phyloP scores from a whole-genome alignment of 2,888 invertebrate species.

The Shargacucullia verbasci region DNA sequence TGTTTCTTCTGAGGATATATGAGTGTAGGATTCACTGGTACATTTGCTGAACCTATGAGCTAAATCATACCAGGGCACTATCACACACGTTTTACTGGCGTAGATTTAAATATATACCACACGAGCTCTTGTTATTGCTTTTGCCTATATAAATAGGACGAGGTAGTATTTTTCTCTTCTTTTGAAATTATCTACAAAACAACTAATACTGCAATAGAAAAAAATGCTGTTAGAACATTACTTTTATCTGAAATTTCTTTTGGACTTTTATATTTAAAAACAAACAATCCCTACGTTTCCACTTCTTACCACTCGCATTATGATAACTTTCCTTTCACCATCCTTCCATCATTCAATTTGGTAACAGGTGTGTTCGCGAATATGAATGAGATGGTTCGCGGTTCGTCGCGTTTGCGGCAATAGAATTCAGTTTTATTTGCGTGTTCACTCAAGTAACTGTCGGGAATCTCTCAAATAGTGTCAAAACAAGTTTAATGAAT shows the following conservation, averaged over 20 bases:
- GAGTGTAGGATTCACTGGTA: no score
- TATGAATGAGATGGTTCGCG: slow-evolving; percentile 75
- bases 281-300: slow-evolving; percentile 52
- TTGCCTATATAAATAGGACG: no score
- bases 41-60: no score
- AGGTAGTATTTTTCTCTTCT: no score
- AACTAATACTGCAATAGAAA: no score
- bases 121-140: no score
- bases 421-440: slow-evolving; percentile 46
- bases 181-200: no score
- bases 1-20: no score
- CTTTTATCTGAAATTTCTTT: neutral
- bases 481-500: slow-evolving; percentile 7
- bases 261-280: slow-evolving; percentile 6
- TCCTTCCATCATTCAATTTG: slow-evolving; percentile 85
- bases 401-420: slow-evolving; percentile 53
- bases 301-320: slow-evolving; percentile 67
- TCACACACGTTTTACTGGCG: no score
- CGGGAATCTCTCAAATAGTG: slow-evolving; percentile 23
- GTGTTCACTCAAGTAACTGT: slow-evolving; percentile 43
- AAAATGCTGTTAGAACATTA: no score
- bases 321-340: slow-evolving; percentile 84
- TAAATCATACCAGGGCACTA: no score
- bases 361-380: slow-evolving; percentile 80
- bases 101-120: no score